phyloP scores from a whole-genome alignment of 30 jellyfish, hydroid and myxozoan species.

The Aurelia sp. region DNA sequence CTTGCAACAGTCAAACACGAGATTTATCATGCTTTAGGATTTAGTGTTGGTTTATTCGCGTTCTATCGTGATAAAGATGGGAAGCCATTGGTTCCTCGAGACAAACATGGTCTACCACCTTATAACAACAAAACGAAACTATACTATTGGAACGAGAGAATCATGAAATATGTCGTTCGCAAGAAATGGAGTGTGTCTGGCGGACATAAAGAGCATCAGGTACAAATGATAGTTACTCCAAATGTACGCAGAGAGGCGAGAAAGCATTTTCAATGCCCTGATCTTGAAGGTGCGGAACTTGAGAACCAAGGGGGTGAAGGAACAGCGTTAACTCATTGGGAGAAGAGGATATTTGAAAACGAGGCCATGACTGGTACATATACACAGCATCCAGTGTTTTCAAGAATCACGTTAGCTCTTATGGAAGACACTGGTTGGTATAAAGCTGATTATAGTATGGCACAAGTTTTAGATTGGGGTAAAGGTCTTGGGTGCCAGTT shows the following conservation, averaged over 20 bases:
- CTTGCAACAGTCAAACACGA: conserved; percentile 94
- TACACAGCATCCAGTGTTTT: conserved; percentile 96
- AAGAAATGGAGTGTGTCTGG: conserved; percentile 93
- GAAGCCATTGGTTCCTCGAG: conserved; percentile 77
- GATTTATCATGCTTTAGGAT: conserved; percentile 92
- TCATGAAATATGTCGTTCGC: conserved; percentile 70
- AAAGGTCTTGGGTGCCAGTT: conserved; percentile 86
- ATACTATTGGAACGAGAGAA: conserved; percentile 84
- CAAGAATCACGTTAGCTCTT: conserved; percentile 85
- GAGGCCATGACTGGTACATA: conserved; percentile 98
- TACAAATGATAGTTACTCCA: conserved; percentile 93
- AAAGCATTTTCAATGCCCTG: conserved; percentile 80
- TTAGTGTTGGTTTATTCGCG: conserved; percentile 94
- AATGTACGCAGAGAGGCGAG: conserved; percentile 85
- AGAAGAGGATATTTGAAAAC: conserved; percentile 89
- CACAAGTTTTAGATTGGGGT: conserved; percentile 95
- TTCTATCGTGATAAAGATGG: conserved; percentile 87
- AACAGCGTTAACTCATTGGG: conserved; percentile 96
- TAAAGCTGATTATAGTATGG: conserved; percentile 92
- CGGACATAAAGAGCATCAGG: conserved; percentile 84
- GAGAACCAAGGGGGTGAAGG: conserved; percentile 99
- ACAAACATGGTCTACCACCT: conserved; percentile 88
- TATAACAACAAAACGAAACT: conserved; percentile 68
- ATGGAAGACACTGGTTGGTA: conserved; percentile 99
- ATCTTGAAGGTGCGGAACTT: conserved; percentile 93